Percentiles rank a stretch among this genome's conserved stretches.
phyloP scores from a whole-genome alignment of 2,113 vertebrate genomes.

The Struthio camelus region DNA sequence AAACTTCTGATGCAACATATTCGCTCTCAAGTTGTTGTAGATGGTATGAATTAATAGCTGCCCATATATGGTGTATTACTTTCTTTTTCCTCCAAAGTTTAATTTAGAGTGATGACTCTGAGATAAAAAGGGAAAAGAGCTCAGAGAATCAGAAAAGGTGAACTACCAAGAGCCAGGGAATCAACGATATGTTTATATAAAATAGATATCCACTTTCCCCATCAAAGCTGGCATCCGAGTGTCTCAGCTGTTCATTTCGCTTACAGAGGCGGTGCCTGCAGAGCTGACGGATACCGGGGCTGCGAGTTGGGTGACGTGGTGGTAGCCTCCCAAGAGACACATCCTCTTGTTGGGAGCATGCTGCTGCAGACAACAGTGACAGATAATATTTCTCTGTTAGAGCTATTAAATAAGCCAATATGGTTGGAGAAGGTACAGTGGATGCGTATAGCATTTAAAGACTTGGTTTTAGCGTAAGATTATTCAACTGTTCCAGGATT shows the following conservation, averaged over 20 bases:
- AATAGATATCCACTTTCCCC: neutral
- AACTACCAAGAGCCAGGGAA: neutral
- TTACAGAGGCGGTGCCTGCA: neutral
- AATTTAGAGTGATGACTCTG: neutral
- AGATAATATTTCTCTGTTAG: slow-evolving; percentile 8
- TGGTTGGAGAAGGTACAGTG: neutral
- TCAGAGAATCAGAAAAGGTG: neutral
- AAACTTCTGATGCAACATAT: neutral
- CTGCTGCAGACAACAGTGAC: neutral
- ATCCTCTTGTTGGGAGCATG: neutral
- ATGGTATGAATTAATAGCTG: neutral
- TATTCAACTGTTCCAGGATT: slow-evolving; percentile 46
- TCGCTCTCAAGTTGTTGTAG: neutral
- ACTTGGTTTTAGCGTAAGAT: slow-evolving; percentile 40
- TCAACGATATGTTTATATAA: neutral
- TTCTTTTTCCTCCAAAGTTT: neutral
- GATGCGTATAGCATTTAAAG: slow-evolving; percentile 1
- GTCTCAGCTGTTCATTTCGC: neutral
- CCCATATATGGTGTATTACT: neutral
- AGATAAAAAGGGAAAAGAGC: neutral
- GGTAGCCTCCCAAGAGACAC: neutral
- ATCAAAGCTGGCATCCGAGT: neutral
- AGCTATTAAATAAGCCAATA: slow-evolving; percentile 49
- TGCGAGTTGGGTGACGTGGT: neutral
- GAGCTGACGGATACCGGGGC: neutral